Evolutionary conservation across 64 coral and sea anemone genomes (phyloP), one percentile per base, ranked within the genome.

Genomic region (Actinia equina): DNA sequence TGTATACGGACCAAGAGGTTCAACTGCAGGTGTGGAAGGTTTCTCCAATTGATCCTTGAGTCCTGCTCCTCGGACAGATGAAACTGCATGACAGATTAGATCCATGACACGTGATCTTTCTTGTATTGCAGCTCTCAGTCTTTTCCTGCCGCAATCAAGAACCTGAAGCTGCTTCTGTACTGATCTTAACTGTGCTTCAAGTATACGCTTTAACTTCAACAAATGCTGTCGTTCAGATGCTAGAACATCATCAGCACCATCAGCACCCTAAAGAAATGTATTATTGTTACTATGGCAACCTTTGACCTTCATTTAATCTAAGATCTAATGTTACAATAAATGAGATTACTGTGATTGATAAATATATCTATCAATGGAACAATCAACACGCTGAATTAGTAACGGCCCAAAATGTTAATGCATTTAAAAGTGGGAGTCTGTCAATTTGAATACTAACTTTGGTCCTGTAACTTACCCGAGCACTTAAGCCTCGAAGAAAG

Each of bases 91-190:
- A n/a, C 97, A 99, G 16, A 99, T 90, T 7, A 99, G 91, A 54
- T 99, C 97, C 43, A 94, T 51, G 6, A 93, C 94, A 70, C 91
- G 90, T 18, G 97, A 99, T 25, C 97, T 89, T 61, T 99, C 97
- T 51, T 91, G 89, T 20, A 99, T 41, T 37, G 90, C 89, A 4
- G 93, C 88, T 26, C 87, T 71, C 6, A 99, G 89, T 58, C 93
- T 95, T 62, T 93, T 95, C 22, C 97, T 95, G 44, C 84, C 77
- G 64, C 90, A 88, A 88, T 99, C 97, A 18, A 99, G 90, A 46
- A 95, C 91, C 56, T 99, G 93, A 16, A 99, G 86, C 79, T 99
- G 97, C 86, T 95, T 99, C 82, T 99, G 97, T 55, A 95, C 93
- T 59, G 90, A 92, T 77, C 97, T 86, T 6, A 99, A 87, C 59